phyloP scores from a whole-genome alignment of 2,797 vertebrate species.

The Monodelphis domestica region DNA sequence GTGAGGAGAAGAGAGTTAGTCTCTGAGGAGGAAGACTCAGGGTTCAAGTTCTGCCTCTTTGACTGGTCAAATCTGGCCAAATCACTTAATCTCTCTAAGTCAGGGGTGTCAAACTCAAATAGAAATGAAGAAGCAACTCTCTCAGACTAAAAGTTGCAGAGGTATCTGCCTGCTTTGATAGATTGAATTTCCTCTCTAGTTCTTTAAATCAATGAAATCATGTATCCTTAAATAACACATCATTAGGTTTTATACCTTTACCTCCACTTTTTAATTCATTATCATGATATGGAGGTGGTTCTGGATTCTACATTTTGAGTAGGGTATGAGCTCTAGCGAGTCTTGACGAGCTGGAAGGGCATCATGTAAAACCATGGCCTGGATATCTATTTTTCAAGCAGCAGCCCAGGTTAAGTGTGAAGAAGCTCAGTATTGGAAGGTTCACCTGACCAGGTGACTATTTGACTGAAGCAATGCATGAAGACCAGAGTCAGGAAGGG shows the following conservation, averaged over 20 bases:
- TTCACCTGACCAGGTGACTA: not conserved
- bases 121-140: not conserved
- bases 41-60: not conserved
- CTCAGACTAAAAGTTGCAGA: not conserved
- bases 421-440: not conserved
- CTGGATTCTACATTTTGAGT: not conserved
- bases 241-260: not conserved
- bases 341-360: not conserved
- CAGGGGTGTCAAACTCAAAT: not conserved
- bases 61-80: not conserved
- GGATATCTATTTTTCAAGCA: not conserved
- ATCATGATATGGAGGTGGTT: not conserved
- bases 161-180: not conserved
- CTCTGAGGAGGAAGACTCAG: not conserved
- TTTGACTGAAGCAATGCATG: too few species aligned
- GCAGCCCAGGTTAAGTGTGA: not conserved
- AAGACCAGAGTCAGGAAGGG: not conserved
- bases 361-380: not conserved
- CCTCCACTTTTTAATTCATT: not conserved
- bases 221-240: not conserved
- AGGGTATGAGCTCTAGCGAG: not conserved
- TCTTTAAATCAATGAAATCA: not conserved
- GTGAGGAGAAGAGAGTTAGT: not conserved
- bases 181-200: not conserved
- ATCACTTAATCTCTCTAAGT: not conserved